Base-by-base conservation (phyloP, 2,888 invertebrate species). In the Plemyria rubiginata region DNA sequence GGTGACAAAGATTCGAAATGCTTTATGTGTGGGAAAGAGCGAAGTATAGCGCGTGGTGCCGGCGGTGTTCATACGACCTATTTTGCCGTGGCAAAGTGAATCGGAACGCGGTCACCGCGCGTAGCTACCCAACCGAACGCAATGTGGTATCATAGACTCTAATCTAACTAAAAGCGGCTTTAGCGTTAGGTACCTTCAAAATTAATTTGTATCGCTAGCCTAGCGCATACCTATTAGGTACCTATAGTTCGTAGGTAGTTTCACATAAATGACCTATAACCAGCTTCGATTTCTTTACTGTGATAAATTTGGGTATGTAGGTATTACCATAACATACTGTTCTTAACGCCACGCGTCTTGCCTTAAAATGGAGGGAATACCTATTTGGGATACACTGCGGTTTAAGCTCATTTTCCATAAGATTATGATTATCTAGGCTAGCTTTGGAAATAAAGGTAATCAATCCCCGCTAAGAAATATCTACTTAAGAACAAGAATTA, bases 1-100 rank as follows among this genome's bases (percentile, higher is more conserved):
- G 88, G 89, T 88, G 90, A 88, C 87, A 87, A 88, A 84, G 81
- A 86, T 86, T 82, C 80, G 82, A 82, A 80, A 84, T 87, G 86
- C 87, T 88, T 81, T 81, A 76, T 77, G 81, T 78, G 85, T 81
- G 85, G 84, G 83, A 86, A 86, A 84, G 81, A 85, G 81, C 83
- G 76, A 74, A 75, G 81, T 78, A 80, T 80, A 79, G 79, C 82
- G 82, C 80, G n/a, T n/a, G 83, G 80, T 80, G 84, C 86, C 85
- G 85, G 84, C 82, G 82, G 68, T 54, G 82, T 68, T 57, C 82
- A 75, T 88, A 86, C 84, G 84, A 87, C 83, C 77, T 71, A 80
- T 82, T 81, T 86, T 91, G 55, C 86, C 76, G 68, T 87, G 80
- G 86, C 91, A 90, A 81, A 80, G 70, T 80, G 9, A 75, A 81